Percentiles rank a stretch among this genome's conserved stretches.
phyloP scores from a whole-genome alignment of 2,113 vertebrate genomes.

The Sisor rabdophorus region DNA sequence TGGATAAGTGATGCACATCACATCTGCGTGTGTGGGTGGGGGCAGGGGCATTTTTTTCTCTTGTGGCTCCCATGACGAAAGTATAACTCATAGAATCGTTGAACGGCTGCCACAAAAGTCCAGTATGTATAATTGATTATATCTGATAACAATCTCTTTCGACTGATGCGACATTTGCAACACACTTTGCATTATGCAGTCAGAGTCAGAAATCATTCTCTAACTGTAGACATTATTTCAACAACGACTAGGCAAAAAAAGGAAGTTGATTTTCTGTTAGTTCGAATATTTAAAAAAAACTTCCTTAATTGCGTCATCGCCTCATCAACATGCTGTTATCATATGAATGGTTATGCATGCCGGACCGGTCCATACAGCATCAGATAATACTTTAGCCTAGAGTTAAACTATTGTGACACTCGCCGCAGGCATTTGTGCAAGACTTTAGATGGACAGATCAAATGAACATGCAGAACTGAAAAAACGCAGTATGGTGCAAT shows the following conservation, averaged over 20 bases:
- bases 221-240: background rate
- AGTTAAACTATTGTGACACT: background rate
- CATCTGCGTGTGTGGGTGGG: background rate
- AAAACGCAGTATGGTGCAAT: background rate
- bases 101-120: background rate
- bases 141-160: constrained; percentile 7
- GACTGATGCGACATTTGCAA: constrained; percentile 3
- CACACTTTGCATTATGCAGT: constrained; percentile 10
- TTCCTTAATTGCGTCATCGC: background rate
- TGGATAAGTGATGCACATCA: background rate
- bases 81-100: background rate
- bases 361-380: background rate
- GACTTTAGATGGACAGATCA: background rate
- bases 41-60: background rate
- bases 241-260: background rate
- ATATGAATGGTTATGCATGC: background rate
- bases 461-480: background rate
- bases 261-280: too few species aligned
- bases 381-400: background rate
- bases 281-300: too few species aligned
- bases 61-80: background rate
- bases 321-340: background rate
- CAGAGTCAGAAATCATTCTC: background rate
- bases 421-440: background rate
- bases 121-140: background rate